Conservation (phyloP, 2,797 vertebrate genomes). For the Clarias pachynema region DNA sequence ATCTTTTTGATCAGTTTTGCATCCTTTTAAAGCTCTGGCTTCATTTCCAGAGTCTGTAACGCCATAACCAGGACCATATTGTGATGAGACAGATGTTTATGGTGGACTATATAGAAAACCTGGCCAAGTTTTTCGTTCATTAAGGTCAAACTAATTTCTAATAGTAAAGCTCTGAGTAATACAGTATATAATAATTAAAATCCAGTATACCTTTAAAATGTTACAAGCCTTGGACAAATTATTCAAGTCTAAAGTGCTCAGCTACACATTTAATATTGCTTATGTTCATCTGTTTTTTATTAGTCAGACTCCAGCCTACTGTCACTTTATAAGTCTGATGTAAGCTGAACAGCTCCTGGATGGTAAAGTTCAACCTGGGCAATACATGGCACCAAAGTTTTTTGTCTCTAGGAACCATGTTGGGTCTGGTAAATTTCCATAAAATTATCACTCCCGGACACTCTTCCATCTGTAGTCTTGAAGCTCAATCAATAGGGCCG, state of each 20-base stretch:
- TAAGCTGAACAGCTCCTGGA: neutral
- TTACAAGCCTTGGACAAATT: neutral
- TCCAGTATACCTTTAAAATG: neutral
- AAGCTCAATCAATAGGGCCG: slow-evolving; percentile 1
- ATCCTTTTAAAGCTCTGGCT: slow-evolving; percentile 14
- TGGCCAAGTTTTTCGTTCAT: neutral
- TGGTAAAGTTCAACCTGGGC: neutral
- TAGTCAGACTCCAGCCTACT: neutral
- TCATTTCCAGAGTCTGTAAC: neutral
- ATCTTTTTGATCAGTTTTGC: neutral
- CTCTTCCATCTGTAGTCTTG: neutral
- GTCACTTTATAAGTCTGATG: neutral
- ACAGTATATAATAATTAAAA: neutral
- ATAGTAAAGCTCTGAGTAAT: neutral
- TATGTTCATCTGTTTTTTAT: neutral
- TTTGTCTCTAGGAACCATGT: neutral
- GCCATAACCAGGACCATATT: neutral
- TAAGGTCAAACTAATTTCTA: neutral
- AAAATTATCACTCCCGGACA: neutral
- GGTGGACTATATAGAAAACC: neutral
- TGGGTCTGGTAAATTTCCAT: neutral
- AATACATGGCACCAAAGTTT: too few relatives aligned
- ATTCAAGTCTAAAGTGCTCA: neutral
- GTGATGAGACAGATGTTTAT: slow-evolving; percentile 14
- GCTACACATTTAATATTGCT: neutral